Conservation (phyloP, 2,888 invertebrate genomes). For the Brenthis daphne region DNA sequence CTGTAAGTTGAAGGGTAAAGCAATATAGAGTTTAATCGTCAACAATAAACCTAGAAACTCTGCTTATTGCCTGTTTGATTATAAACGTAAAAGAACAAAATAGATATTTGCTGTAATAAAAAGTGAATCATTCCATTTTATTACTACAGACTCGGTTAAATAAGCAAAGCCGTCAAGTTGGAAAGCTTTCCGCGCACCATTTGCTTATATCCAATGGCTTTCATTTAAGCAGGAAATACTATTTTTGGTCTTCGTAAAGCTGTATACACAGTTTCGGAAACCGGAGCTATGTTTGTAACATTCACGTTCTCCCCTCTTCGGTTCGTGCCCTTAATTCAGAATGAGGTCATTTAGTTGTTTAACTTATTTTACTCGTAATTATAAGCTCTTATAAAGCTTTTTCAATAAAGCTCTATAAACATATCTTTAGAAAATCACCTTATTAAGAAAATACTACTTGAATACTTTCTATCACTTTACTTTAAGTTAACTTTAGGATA, state of each 20-base stretch:
- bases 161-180: neutral
- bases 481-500: too few species aligned
- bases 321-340: neutral
- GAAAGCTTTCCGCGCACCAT: constrained; percentile 23
- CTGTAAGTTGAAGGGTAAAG: too few species aligned
- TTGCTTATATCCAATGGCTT: constrained; percentile 34
- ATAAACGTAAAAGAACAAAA: constrained; percentile 10
- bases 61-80: neutral
- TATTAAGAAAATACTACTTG: too few species aligned
- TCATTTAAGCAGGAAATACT: constrained; percentile 41
- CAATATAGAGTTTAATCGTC: too few species aligned
- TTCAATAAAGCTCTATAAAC: too few species aligned
- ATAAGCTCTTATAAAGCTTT: too few species aligned
- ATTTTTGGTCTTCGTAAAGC: constrained; percentile 37
- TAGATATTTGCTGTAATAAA: constrained; percentile 2
- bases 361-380: too few species aligned
- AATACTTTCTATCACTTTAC: too few species aligned
- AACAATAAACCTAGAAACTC: neutral
- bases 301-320: neutral
- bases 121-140: neutral
- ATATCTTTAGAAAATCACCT: too few species aligned
- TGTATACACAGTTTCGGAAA: constrained; percentile 15
- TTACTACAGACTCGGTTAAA: neutral
- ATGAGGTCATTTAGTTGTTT: too few species aligned
- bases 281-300: constrained; percentile 23